Evolutionary conservation across 1,140 invertebrate species (phyloP).

Genomic region (Leptopilina boulardi): DNA sequence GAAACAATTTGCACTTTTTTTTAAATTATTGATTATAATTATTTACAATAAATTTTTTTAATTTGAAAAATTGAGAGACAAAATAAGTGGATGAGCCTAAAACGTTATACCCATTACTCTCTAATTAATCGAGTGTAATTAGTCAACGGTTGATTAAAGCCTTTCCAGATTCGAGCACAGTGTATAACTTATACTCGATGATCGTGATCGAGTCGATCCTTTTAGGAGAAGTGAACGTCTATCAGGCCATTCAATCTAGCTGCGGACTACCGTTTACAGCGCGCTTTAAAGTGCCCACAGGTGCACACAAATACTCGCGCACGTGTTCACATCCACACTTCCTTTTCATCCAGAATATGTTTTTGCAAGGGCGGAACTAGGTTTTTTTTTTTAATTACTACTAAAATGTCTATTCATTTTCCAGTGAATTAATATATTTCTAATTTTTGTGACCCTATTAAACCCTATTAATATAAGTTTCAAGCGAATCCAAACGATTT

Average conservation of each 20-base stretch:
- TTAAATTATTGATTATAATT: too few relatives aligned
- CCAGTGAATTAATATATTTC: too few relatives aligned
- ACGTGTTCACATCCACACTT: constrained; percentile 24
- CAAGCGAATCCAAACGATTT: too few relatives aligned
- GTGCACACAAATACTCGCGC: constrained; percentile 37
- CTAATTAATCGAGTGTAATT: constrained; percentile 61
- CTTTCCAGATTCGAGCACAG: constrained; percentile 50
- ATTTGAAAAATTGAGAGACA: background rate
- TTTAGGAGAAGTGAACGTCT: constrained; percentile 50
- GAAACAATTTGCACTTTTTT: too few relatives aligned
- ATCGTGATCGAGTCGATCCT: constrained; percentile 48
- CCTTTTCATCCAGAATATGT: constrained; percentile 10
- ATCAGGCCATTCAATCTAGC: constrained; percentile 53
- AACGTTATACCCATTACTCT: constrained; percentile 58
- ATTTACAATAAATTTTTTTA: background rate
- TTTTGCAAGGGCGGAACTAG: constrained; percentile 35
- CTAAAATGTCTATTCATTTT: background rate
- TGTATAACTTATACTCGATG: constrained; percentile 36
- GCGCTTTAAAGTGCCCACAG: constrained; percentile 45
- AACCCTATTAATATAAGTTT: too few relatives aligned
- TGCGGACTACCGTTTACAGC: constrained; percentile 47
- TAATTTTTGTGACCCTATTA: too few relatives aligned
- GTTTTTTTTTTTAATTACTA: constrained; percentile 14
- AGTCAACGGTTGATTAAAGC: constrained; percentile 49
- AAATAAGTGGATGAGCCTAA: constrained; percentile 5